Percentiles rank a stretch among this genome's conserved stretches.
phyloP scores from a whole-genome alignment of 2,113 vertebrate species.

The Burhinus oedicnemus region DNA sequence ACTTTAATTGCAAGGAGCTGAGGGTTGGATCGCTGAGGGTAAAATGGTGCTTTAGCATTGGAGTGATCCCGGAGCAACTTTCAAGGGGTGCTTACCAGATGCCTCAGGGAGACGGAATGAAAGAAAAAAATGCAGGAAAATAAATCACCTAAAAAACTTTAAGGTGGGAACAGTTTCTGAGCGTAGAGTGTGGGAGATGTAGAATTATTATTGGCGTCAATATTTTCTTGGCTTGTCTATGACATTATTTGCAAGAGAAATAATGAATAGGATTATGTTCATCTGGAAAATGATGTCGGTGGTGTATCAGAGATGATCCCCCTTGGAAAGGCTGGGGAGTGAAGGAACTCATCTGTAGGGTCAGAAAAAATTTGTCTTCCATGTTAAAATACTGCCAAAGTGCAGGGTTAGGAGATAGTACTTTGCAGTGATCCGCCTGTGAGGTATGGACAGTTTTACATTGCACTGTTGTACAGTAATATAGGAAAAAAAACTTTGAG shows the following conservation, averaged over 20 bases:
- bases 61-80: background rate
- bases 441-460: background rate
- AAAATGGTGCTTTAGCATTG: background rate
- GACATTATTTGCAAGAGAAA: background rate
- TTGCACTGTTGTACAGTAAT: background rate
- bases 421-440: background rate
- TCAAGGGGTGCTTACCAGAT: background rate
- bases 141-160: background rate
- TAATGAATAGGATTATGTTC: background rate
- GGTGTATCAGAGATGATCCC: background rate
- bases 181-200: background rate
- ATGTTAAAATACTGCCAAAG: background rate
- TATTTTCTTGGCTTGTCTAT: background rate
- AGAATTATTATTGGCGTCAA: background rate
- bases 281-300: background rate
- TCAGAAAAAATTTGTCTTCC: background rate
- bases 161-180: background rate
- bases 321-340: background rate
- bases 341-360: background rate
- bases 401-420: background rate
- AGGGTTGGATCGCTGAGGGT: background rate
- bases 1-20: background rate
- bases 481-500: background rate
- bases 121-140: background rate
- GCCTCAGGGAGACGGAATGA: background rate